Base-by-base conservation (phyloP, 92 coral and sea anemone genomes). In the Parazoanthus atlanticus region DNA sequence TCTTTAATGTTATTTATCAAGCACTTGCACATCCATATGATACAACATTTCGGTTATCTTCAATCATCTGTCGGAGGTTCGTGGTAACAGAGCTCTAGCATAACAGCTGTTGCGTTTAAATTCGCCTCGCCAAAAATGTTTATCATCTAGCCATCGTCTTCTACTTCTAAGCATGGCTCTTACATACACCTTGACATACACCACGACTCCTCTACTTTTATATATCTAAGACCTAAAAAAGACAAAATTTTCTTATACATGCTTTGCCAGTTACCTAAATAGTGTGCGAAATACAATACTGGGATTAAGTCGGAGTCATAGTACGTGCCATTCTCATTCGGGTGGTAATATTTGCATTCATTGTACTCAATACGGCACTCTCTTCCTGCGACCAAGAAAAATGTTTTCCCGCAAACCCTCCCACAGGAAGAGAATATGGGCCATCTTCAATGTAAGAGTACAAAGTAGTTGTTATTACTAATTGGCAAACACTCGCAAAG, bases 271-370 rank as follows among this genome's bases (percentile, higher is more conserved):
- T 88, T 71, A 41, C 32, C 90, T 78, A 87, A 29, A 61, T 78
- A 87, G 66, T 88, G 85, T 32, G 86, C 40, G 49, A 88, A 79
- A 78, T 88, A 80, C 80, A 80, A 69, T 19, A 80, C 90, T 21
- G 69, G 90, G 78, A 88, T 70, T 31, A 88, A 67, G 77, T 79
- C 86, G 40, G 7, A 40, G 41, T 80, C 79, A 33, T 71, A 74
- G 52, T 88, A 81, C 36, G n/a, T 67, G 28, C 65, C 89, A 3
- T 29, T 67, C 86, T 49, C 30, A 43, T 11, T 12, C 31, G 61
- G 54, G 23, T 77, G 64, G 81, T 1, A 77, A 77, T 77, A n/a
- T 40, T 46, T 41, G 9, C 81, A 77, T 25, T 41, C 31, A 1
- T 21, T 41, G 29, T 3, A 7, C 19, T 40, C 17, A 5, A 1